Conservation (phyloP, 1,140 invertebrate species). For the Gryon sp. region DNA sequence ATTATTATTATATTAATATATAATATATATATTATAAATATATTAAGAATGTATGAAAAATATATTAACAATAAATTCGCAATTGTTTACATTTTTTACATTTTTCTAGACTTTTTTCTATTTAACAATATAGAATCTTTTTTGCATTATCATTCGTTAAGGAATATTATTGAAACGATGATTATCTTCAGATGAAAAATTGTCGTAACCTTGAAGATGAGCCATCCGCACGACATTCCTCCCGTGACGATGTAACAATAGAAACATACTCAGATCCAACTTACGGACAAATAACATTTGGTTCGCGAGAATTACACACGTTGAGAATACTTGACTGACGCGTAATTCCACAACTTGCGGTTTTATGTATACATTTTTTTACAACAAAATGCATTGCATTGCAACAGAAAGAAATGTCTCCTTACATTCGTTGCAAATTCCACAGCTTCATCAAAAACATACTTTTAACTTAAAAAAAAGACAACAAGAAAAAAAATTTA, state of each 20-base stretch:
- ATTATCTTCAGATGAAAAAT: constrained; percentile 51
- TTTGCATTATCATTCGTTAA: not conserved
- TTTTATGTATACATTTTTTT: too few species aligned
- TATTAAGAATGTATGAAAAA: too few species aligned
- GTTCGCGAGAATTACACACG: constrained; percentile 2
- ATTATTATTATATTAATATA: too few species aligned
- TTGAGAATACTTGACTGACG: constrained; percentile 15
- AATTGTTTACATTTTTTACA: too few species aligned
- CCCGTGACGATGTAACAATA: constrained; percentile 49
- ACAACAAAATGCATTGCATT: constrained; percentile 9
- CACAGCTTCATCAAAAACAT: too few species aligned
- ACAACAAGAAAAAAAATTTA: too few species aligned
- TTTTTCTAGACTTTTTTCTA: too few species aligned
- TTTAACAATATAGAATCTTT: too few species aligned
- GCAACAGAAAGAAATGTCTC: constrained; percentile 7
- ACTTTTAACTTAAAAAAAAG: too few species aligned
- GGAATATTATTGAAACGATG: constrained; percentile 35
- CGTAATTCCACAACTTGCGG: not conserved
- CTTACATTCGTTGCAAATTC: too few species aligned
- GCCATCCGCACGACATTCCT: constrained; percentile 56
- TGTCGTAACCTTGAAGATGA: constrained; percentile 63
- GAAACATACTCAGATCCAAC: constrained; percentile 18
- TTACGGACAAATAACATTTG: constrained; percentile 11
- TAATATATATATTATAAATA: too few species aligned
- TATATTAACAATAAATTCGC: too few species aligned